phyloP scores from a whole-genome alignment of 2,797 vertebrate genomes.

The Arremon brunneinucha region DNA sequence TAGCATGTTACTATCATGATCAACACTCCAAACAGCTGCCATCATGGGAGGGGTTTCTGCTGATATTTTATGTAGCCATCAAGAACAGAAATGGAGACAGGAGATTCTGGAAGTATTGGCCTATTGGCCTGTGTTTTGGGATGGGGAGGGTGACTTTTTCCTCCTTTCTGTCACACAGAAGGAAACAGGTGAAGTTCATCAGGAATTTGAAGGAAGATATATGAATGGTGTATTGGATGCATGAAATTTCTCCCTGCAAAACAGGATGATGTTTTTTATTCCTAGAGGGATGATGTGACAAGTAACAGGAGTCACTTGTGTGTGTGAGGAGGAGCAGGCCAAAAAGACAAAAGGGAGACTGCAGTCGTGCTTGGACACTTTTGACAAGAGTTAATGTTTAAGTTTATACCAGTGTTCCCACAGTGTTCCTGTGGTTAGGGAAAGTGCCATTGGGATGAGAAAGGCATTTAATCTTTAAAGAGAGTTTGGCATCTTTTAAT shows the following conservation, averaged over 20 bases:
- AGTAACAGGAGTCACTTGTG: neutral
- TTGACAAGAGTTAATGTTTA: neutral
- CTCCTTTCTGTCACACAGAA: neutral
- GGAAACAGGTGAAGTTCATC: neutral
- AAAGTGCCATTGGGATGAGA: neutral
- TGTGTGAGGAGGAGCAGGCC: neutral
- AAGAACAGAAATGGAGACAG: neutral
- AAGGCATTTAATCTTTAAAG: slow-evolving; percentile 13
- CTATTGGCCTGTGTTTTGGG: neutral
- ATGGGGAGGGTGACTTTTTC: neutral
- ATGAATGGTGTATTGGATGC: neutral
- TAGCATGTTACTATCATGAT: neutral
- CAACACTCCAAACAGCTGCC: neutral
- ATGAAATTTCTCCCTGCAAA: neutral
- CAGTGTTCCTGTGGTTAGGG: neutral
- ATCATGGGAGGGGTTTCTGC: neutral
- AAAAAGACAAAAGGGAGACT: neutral
- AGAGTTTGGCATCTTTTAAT: neutral
- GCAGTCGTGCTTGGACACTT: neutral
- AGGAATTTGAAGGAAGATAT: neutral
- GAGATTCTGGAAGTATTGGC: neutral
- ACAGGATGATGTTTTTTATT: neutral
- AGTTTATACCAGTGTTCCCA: neutral
- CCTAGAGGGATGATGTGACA: neutral
- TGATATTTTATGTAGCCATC: neutral